Conservation (phyloP, 2,113 vertebrate species). For the Paralichthys olivaceus region DNA sequence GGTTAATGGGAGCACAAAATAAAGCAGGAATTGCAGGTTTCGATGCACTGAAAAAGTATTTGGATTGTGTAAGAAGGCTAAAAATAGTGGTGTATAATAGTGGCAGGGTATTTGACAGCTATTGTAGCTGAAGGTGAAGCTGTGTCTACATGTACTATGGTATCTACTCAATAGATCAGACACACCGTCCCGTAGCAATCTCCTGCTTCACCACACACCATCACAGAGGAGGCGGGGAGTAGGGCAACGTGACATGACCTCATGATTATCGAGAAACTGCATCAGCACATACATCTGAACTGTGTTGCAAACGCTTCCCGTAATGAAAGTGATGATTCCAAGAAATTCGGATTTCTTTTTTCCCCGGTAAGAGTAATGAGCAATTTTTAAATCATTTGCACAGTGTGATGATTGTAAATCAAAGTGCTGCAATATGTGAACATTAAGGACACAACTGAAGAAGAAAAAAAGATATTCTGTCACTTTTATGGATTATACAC, state of each 20-base stretch:
- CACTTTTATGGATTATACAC: too few species aligned
- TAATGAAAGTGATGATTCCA: neutral
- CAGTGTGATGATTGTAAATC: too few species aligned
- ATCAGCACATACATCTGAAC: neutral
- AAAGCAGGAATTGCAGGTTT: conserved; percentile 18
- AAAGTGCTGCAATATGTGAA: too few species aligned
- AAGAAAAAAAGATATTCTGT: too few species aligned
- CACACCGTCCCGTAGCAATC: neutral
- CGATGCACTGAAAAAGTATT: neutral
- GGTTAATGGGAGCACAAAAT: neutral
- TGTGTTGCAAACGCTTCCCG: neutral
- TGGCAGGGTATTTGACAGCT: neutral
- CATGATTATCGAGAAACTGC: neutral
- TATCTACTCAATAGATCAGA: too few species aligned
- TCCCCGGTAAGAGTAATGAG: too few species aligned
- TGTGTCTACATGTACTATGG: neutral
- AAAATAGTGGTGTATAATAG: neutral
- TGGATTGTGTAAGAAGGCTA: neutral
- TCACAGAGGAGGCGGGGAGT: neutral
- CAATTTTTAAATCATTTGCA: neutral
- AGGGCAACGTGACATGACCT: neutral
- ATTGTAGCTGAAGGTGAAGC: neutral
- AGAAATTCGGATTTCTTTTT: neutral
- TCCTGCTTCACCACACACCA: too few species aligned
- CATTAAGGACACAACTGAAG: too few species aligned